A percentile compares a stretch with the other conserved stretches of the same genome.
These are phyloP conservation scores for Urocitellus parryii DNA, from an alignment of 2,113 vertebrate genomes.

Conservation along the genomic window DNA sequence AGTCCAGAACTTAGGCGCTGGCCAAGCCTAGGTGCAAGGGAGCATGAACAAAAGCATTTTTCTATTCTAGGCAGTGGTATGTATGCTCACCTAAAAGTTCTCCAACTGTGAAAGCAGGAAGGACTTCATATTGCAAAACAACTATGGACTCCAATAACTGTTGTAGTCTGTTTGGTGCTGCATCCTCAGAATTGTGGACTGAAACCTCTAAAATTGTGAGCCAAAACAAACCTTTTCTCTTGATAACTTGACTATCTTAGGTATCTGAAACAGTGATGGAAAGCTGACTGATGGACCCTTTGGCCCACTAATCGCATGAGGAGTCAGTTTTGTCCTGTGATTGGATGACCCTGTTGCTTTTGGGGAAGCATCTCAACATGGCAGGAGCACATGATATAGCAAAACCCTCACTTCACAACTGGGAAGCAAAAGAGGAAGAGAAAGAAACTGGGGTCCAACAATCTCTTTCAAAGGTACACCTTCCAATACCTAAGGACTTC, in stretches of 20 bases:
- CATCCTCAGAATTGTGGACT: neutral
- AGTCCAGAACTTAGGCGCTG: neutral
- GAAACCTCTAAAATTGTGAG: no score
- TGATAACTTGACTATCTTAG: no score
- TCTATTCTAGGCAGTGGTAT: neutral
- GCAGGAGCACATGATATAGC: neutral
- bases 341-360: neutral
- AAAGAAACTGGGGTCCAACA: neutral
- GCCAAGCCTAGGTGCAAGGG: neutral
- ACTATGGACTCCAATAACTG: neutral
- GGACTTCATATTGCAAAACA: neutral
- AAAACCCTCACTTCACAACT: neutral
- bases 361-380: neutral
- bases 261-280: no score
- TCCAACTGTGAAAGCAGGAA: neutral
- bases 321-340: neutral
- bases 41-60: neutral
- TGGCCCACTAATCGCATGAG: neutral
- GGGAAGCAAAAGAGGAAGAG: neutral
- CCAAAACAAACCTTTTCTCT: no score
- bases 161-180: neutral
- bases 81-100: neutral
- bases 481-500: neutral
- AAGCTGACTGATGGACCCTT: no score
- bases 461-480: no score